Base-by-base conservation (phyloP, 2,888 invertebrate genomes). In the Latrodectus hesperus region DNA sequence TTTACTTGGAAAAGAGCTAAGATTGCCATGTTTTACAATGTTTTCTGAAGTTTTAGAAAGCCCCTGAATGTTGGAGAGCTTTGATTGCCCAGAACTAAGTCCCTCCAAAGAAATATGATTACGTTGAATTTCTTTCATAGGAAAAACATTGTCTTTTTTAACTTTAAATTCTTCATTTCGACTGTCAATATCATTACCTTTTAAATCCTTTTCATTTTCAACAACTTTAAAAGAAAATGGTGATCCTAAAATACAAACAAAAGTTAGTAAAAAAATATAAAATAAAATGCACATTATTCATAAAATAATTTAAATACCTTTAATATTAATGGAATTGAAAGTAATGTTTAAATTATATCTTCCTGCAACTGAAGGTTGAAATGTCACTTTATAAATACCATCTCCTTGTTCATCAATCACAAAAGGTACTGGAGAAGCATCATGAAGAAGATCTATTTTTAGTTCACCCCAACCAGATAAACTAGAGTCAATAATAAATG, bases 271-370 rank as follows among this genome's bases (percentile, higher is more conserved):
- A 74, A 12, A 38, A 60, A 60, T n/a, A 60, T 16, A 60, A 14
- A 60, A 5, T 60, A 60, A 60, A 12, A 60, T 38, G 38, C 4
- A 60, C 10, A 16, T 16, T 60, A 60, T 60, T n/a, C 60, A 60
- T 60, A 60, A 11, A 78, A 78, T 12, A 10, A 55, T 14, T 78
- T 38, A 11, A 9, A 38, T 77, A 89, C 89, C 89, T 89, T 88
- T 89, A 12, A 89, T 65, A 22, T 81, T 78, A 60, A 86, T 80
- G 14, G 98, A 98, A 90, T 96, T 96, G 90, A 98, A 96, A 87
- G 95, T 93, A 91, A 97, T 96, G 93, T 98, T 98, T 91, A 99
- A 95, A 89, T 97, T 94, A 93, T 99, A 98, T 90, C 97, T 97
- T 91, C 98, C 98, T 90, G 98, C 97, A 93, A 97, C 97, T 72